Conservation (phyloP, 1,140 invertebrate genomes). For the Bombus pyrosoma region DNA sequence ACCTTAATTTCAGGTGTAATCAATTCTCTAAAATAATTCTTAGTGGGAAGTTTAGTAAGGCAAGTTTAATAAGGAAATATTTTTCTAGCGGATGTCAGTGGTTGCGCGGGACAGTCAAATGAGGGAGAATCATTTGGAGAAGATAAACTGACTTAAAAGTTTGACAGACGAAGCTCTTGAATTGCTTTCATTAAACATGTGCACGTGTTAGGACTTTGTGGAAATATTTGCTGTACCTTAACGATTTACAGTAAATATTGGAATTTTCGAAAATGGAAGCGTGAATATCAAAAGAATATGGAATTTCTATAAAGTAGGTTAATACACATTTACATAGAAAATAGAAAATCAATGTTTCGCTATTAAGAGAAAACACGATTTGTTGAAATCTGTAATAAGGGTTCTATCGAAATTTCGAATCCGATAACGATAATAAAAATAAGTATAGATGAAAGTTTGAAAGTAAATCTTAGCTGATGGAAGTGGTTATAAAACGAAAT, state of each 20-base stretch:
- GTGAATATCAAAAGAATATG: too few relatives aligned
- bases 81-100: too few relatives aligned
- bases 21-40: too few relatives aligned
- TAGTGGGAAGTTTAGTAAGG: too few relatives aligned
- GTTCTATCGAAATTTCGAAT: neutral
- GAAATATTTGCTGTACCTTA: neutral
- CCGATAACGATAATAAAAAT: neutral
- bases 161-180: neutral
- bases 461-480: neutral
- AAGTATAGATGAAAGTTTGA: neutral
- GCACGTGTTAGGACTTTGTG: neutral
- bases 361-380: neutral
- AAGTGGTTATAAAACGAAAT: constrained; percentile 10
- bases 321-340: too few relatives aligned
- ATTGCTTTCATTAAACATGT: neutral
- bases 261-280: too few relatives aligned
- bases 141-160: neutral
- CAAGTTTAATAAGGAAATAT: neutral
- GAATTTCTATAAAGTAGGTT: too few relatives aligned
- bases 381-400: neutral
- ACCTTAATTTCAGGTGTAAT: neutral
- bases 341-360: too few relatives aligned
- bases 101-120: neutral
- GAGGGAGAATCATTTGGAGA: neutral
- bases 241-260: neutral